Conservation (phyloP, 2,888 invertebrate species). For the Amblyjoppa proteus region DNA sequence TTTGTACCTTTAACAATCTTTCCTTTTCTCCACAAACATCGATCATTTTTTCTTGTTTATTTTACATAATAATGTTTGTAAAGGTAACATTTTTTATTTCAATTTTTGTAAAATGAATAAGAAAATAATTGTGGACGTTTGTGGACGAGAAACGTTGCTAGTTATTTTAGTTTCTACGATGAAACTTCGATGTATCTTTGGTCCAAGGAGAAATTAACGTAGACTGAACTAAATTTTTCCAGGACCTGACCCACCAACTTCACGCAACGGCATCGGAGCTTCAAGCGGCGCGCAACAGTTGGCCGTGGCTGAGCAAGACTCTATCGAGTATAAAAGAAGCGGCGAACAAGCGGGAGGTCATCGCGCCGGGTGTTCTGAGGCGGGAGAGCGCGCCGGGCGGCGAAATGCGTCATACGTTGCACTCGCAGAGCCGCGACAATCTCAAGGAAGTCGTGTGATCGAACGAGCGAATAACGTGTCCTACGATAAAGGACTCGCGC, state of each 20-base stretch:
- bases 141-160: neutral
- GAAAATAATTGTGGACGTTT: neutral
- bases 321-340: slow-evolving; percentile 92
- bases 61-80: neutral
- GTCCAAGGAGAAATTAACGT: neutral
- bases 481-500: slow-evolving; percentile 1
- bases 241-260: slow-evolving; percentile 96
- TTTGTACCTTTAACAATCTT: neutral
- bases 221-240: slow-evolving; percentile 38
- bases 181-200: neutral
- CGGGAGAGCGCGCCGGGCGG: slow-evolving; percentile 86
- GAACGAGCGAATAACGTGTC: slow-evolving; percentile 39
- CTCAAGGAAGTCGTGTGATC: slow-evolving; percentile 82
- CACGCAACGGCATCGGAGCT: slow-evolving; percentile 93
- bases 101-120: neutral
- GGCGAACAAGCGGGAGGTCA: slow-evolving; percentile 87
- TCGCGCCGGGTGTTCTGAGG: slow-evolving; percentile 80
- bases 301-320: slow-evolving; percentile 98
- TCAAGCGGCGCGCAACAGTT: slow-evolving; percentile 89
- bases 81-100: neutral
- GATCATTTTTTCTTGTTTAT: neutral
- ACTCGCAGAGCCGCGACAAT: slow-evolving; percentile 82
- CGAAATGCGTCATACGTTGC: slow-evolving; percentile 80
- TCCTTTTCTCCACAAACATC: neutral
- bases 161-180: neutral